Base-by-base conservation (phyloP, 2,113 vertebrate species). In the Chelonoidis abingdonii region DNA sequence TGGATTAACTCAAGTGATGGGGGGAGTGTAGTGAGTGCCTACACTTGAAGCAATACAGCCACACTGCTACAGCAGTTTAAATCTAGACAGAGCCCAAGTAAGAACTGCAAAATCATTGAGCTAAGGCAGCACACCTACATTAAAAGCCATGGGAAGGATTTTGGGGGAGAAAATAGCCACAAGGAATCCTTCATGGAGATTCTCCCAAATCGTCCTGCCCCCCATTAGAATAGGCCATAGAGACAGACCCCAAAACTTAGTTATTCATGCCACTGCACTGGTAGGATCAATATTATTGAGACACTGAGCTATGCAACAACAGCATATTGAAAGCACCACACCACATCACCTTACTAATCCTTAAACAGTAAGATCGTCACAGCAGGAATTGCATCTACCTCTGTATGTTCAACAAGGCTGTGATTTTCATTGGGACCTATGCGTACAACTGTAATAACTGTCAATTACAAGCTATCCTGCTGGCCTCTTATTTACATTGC, bases 281-380 rank as follows among this genome's bases (percentile, higher is more conserved):
- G 25, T 29, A 29, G 49, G 13, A 56, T 16, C 7, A 41, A 47
- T 65, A 41, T 17, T 1, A 76, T 50, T 16, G 19, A 41, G 72
- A 53, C 50, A 35, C 4, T 1, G 1, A 24, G 10, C 25, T 0
- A 2, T 41, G 19, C 24, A 5, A 22, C 10, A 4, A 5, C 56
- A 49, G 19, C 50, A 31, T 27, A 47, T 12, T 10, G 22, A 53
- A 82, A 27, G 21, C n/a, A 41, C 62, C 62, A 69, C 16, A 35
- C 13, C 62, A 69, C 35, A n/a, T 69, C 4, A 8, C 0, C 0
- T 8, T 57, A n/a, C 47, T 84, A 49, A 76, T 41, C 44, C 29
- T 59, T 79, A 16, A 38, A n/a, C 21, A 0, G 3, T 2, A 24
- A 49, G 11, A 21, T 1, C 27, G 50, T 49, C 27, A 24, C 54